Percentiles rank a stretch among this genome's conserved stretches.
phyloP scores from a whole-genome alignment of 1,140 invertebrate genomes.

The Cepaea nemoralis region DNA sequence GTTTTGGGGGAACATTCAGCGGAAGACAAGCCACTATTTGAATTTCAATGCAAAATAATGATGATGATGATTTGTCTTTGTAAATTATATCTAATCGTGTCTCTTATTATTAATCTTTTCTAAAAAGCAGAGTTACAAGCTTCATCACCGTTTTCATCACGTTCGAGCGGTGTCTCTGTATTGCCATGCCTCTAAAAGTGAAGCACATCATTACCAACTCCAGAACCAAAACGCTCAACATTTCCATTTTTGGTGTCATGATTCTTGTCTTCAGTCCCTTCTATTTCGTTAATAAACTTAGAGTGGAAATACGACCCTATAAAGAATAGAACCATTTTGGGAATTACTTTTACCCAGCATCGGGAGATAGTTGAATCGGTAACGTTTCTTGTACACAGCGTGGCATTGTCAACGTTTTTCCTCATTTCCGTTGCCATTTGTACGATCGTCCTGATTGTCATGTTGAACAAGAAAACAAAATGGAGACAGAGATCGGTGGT shows the following conservation, averaged over 20 bases:
- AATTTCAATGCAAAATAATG: too few species aligned
- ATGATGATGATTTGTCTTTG: too few species aligned
- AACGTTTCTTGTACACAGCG: not conserved
- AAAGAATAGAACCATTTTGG: not conserved
- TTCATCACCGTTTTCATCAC: not conserved
- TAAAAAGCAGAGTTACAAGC: not conserved
- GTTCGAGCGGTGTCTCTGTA: not conserved
- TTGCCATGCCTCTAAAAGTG: constrained; percentile 6
- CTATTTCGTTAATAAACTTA: constrained; percentile 5
- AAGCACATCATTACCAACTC: not conserved
- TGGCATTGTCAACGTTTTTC: not conserved
- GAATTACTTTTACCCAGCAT: not conserved
- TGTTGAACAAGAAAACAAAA: constrained; percentile 8
- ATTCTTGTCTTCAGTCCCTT: not conserved
- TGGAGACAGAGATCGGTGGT: not conserved
- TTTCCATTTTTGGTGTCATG: not conserved
- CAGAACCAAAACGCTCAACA: not conserved
- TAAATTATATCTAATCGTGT: too few species aligned
- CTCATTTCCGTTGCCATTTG: not conserved
- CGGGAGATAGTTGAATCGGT: constrained; percentile 6
- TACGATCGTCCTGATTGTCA: not conserved
- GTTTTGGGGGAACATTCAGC: too few species aligned
- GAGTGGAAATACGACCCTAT: not conserved
- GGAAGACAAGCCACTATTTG: too few species aligned
- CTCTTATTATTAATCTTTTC: too few species aligned